Evolutionary conservation across 30 jellyfish, hydroid and myxozoan genomes (phyloP).

Genomic region (Pseudorhiza aurosa): DNA sequence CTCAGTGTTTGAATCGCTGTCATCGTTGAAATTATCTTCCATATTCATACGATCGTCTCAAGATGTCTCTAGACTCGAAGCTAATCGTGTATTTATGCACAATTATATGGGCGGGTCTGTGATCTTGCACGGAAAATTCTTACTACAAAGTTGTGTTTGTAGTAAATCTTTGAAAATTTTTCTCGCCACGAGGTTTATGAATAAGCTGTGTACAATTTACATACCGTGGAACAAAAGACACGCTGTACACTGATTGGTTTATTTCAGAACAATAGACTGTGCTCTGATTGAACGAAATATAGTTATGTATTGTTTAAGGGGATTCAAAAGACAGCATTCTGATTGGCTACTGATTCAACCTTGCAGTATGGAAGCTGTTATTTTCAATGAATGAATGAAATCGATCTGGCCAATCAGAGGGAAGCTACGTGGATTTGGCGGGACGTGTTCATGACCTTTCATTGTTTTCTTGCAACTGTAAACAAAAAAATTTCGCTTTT

Average conservation of each 20-base stretch:
- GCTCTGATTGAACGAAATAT: conserved; percentile 10
- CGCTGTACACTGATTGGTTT: conserved; percentile 47
- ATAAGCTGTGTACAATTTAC: conserved; percentile 55
- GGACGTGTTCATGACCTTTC: conserved; percentile 55
- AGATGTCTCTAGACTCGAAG: not conserved
- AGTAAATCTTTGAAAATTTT: conserved; percentile 48
- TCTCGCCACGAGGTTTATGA: conserved; percentile 81
- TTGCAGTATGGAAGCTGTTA: conserved; percentile 51
- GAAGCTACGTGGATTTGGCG: conserved; percentile 73
- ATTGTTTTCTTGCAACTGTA: conserved; percentile 36
- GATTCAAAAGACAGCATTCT: conserved; percentile 5
- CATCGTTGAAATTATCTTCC: conserved; percentile 26
- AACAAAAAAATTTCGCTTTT: conserved; percentile 13
- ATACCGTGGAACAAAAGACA: conserved; percentile 40
- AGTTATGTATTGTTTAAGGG: not conserved
- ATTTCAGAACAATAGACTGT: not conserved
- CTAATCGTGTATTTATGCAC: not conserved
- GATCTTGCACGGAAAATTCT: not conserved
- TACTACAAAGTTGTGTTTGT: conserved; percentile 54
- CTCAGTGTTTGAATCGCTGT: conserved; percentile 22
- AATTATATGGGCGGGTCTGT: conserved; percentile 53
- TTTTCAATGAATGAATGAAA: conserved; percentile 55
- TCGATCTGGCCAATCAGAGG: conserved; percentile 38
- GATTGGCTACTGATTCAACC: conserved; percentile 13
- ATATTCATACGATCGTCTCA: not conserved